Evolutionary conservation across 1,140 invertebrate species (phyloP).

Genomic region (Drosophila trapezifrons): DNA sequence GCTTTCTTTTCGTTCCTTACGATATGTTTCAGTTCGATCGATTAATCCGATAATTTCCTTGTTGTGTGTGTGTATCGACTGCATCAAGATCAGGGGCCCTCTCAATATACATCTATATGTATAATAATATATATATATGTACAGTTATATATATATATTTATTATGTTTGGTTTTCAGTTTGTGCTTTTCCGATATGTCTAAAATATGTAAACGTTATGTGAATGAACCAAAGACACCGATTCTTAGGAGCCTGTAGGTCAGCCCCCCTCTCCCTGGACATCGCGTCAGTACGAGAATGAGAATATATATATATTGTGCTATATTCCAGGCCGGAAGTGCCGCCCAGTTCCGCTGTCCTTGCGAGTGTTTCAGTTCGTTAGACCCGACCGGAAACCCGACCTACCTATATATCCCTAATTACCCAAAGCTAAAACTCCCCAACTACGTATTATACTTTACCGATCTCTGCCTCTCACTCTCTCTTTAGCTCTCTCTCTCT

Average conservation of each 20-base stretch:
- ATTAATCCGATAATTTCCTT: conserved; percentile 34
- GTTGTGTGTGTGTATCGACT: conserved; percentile 56
- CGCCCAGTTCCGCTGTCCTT: conserved; percentile 13
- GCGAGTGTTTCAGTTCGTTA: conserved; percentile 31
- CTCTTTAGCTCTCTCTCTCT: conserved; percentile 29
- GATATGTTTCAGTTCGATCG: conserved; percentile 4
- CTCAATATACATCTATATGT: conserved; percentile 48
- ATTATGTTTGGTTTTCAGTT: conserved; percentile 51
- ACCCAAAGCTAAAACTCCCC: conserved; percentile 28
- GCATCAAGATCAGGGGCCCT: conserved; percentile 60
- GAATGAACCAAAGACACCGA: conserved; percentile 20
- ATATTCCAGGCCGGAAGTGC: conserved; percentile 14
- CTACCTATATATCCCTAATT: conserved; percentile 12
- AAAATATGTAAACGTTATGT: conserved; percentile 13
- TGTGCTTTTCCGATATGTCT: conserved; percentile 39
- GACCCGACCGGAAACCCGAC: conserved; percentile 15
- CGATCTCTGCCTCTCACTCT: conserved; percentile 21
- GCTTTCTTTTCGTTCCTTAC: conserved; percentile 11
- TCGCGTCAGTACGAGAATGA: conserved; percentile 5
- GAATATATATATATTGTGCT: background rate
- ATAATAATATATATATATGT: conserved; percentile 17
- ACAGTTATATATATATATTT: conserved; percentile 4
- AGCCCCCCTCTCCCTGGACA: background rate
- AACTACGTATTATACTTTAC: conserved; percentile 44
- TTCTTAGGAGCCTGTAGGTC: conserved; percentile 17